These are phyloP conservation scores for Omphaloscelis lunosa DNA, from an alignment of 2,888 invertebrate genomes.

Conservation along the genomic window DNA sequence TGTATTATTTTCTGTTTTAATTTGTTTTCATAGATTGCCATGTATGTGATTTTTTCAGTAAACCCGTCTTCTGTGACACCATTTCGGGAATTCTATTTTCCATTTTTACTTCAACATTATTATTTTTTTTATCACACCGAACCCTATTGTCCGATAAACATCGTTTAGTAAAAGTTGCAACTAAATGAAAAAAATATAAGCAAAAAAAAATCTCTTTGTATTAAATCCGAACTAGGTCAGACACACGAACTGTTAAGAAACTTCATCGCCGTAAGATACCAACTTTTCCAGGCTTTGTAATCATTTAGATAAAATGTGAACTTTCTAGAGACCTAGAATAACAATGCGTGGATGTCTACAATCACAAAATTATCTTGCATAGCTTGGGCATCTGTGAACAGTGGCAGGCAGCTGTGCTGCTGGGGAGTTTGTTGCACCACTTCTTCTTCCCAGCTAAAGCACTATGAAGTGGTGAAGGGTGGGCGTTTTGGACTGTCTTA, in stretches of 20 bases:
- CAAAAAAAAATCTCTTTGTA: slow-evolving; percentile 33
- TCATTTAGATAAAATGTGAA: slow-evolving; percentile 47
- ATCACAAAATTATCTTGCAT: slow-evolving; percentile 14
- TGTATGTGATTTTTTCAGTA: background rate
- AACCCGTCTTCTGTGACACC: background rate
- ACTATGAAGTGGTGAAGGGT: too few relatives aligned
- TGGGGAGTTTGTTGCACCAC: too few relatives aligned
- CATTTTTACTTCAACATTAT: background rate
- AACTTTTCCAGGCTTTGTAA: slow-evolving; percentile 38
- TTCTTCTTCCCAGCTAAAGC: too few relatives aligned
- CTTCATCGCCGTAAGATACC: slow-evolving; percentile 62
- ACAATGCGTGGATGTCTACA: slow-evolving; percentile 26
- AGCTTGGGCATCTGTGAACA: background rate
- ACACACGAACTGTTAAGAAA: slow-evolving; percentile 60
- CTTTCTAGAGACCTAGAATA: slow-evolving; percentile 28
- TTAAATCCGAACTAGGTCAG: slow-evolving; percentile 39
- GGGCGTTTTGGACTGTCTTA: too few relatives aligned
- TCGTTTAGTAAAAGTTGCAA: background rate
- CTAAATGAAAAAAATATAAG: slow-evolving; percentile 21
- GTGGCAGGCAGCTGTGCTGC: too few relatives aligned
- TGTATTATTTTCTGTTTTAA: too few relatives aligned
- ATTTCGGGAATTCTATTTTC: background rate
- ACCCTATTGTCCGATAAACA: background rate
- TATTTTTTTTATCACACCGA: background rate
- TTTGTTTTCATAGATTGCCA: too few relatives aligned